Evolutionary conservation across 2,113 vertebrate species (phyloP).

Genomic region (Mirza zaza): DNA sequence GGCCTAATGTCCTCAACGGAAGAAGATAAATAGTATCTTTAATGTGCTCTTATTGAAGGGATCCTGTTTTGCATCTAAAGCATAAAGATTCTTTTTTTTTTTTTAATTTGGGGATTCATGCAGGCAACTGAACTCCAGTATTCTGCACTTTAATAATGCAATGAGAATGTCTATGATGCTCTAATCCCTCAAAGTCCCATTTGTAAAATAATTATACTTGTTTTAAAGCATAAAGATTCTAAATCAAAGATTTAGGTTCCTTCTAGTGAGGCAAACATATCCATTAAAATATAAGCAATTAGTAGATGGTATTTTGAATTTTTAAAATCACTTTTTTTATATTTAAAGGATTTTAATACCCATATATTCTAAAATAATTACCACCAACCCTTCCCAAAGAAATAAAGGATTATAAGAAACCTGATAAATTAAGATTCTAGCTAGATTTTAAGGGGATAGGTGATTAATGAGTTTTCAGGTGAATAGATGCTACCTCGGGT

Average conservation of each 20-base stretch:
- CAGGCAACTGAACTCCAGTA: not conserved
- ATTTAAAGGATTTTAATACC: not conserved
- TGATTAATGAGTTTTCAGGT: conserved; percentile 74
- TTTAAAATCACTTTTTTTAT: not conserved
- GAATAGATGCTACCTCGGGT: conserved; percentile 72
- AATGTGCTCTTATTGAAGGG: not conserved
- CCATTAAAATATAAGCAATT: conserved; percentile 8
- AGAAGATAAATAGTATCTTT: conserved; percentile 4
- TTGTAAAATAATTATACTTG: not conserved
- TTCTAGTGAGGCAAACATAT: not conserved
- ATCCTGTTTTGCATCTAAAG: not conserved
- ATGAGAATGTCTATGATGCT: not conserved
- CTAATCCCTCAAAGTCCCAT: not conserved
- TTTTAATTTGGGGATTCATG: not conserved
- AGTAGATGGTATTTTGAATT: not conserved
- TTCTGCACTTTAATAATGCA: not conserved
- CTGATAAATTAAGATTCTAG: not conserved
- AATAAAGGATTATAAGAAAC: not conserved
- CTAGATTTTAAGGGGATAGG: not conserved
- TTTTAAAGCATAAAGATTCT: not conserved
- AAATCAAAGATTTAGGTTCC: not conserved
- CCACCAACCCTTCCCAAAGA: not conserved
- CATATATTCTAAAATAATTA: not conserved
- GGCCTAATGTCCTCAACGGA: not conserved
- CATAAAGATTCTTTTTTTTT: not conserved